A percentile compares a stretch with the other conserved stretches of the same genome.
These are phyloP conservation scores for Actinemys pallida DNA, from an alignment of 2,113 vertebrate genomes.

Conservation along the genomic window DNA sequence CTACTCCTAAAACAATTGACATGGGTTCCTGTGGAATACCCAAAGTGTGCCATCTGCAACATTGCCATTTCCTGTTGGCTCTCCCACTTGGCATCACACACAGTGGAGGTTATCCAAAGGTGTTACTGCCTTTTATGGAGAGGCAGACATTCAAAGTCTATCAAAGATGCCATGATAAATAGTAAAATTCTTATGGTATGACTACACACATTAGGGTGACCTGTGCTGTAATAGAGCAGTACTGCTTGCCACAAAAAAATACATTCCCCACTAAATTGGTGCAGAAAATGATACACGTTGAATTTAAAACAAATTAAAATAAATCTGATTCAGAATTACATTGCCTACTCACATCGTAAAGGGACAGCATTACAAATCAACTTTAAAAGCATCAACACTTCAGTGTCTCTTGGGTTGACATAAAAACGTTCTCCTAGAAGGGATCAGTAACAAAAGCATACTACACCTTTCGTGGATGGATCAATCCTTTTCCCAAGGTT, in stretches of 20 bases:
- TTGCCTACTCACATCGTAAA: neutral
- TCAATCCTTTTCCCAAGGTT: constrained; percentile 87
- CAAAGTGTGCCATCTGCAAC: neutral
- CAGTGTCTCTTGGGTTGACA: neutral
- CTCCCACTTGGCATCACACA: neutral
- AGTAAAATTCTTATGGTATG: neutral
- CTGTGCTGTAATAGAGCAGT: neutral
- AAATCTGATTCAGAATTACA: neutral
- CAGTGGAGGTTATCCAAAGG: neutral
- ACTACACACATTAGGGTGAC: neutral
- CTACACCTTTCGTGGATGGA: constrained; percentile 85
- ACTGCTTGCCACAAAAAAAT: neutral
- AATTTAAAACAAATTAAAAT: neutral
- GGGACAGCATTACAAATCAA: neutral
- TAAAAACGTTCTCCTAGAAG: neutral
- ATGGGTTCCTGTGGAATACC: neutral
- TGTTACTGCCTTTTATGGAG: neutral
- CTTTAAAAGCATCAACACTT: neutral
- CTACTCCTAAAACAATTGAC: neutral
- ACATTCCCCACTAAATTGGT: neutral
- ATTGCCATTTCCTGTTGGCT: accelerated
- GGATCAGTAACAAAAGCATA: neutral
- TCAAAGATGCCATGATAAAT: neutral
- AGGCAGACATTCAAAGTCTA: neutral
- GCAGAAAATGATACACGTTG: neutral